A percentile compares a stretch with the other conserved stretches of the same genome.
Evolutionary conservation across 2,113 vertebrate genomes (phyloP).

Genomic region (Delphinus delphis): DNA sequence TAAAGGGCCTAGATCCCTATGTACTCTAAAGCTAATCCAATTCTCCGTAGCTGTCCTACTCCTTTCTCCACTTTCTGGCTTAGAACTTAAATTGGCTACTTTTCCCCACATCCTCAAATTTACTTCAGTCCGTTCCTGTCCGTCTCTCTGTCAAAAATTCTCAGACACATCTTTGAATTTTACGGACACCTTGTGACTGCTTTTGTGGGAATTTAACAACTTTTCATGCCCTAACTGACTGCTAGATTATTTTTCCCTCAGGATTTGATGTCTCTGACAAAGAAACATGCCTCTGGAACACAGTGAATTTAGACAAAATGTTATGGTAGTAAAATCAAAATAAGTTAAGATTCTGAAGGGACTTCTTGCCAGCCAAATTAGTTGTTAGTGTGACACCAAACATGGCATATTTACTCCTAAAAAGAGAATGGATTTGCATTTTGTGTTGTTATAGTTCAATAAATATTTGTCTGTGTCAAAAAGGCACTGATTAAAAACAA

Average conservation of each 20-base stretch:
- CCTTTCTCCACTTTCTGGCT: not conserved
- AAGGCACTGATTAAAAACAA: slow-evolving; percentile 27
- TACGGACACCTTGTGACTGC: slow-evolving; percentile 2
- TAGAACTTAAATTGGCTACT: not conserved
- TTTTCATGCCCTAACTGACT: not conserved
- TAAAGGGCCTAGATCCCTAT: not conserved
- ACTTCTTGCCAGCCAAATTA: slow-evolving; percentile 26
- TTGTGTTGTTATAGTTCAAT: slow-evolving; percentile 42
- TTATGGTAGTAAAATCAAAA: slow-evolving; percentile 12
- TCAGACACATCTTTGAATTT: not conserved
- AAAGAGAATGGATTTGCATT: slow-evolving; percentile 70
- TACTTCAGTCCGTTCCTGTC: not conserved
- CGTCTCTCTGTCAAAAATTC: not conserved
- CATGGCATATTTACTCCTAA: slow-evolving; percentile 56
- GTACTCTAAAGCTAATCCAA: not conserved
- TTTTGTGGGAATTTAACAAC: slow-evolving; percentile 7
- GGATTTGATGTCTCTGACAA: slow-evolving; percentile 18
- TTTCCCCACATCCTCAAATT: not conserved
- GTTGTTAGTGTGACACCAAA: slow-evolving; percentile 62
- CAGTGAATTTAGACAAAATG: not conserved
- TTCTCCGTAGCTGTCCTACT: not conserved
- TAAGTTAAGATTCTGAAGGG: slow-evolving; percentile 30
- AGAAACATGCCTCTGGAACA: not conserved
- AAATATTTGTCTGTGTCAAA: slow-evolving; percentile 47
- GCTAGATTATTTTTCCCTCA: not conserved